Conservation (phyloP, 2,888 invertebrate species). For the Napeogenes sylphis region DNA sequence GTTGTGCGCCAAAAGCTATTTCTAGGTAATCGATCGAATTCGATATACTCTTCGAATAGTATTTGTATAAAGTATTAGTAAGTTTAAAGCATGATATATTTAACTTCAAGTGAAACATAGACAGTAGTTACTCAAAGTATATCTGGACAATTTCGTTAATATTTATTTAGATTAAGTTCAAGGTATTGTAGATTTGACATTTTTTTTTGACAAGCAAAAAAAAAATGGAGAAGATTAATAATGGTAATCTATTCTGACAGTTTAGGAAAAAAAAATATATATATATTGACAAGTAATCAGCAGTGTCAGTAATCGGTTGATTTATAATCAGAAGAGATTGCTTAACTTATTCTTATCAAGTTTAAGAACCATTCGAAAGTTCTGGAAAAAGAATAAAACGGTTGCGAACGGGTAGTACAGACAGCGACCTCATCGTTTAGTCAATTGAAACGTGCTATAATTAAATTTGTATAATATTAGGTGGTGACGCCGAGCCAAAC, state of each 20-base stretch:
- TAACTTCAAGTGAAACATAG: no score
- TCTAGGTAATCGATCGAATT: conserved; percentile 60
- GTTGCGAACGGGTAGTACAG: conserved; percentile 41
- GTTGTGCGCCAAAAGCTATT: conserved; percentile 59
- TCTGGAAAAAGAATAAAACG: conserved; percentile 48
- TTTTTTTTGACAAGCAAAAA: no score
- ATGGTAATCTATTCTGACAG: no score
- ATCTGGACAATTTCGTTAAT: no score
- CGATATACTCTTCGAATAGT: conserved; percentile 8
- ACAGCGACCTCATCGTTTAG: conserved; percentile 42
- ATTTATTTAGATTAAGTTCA: no score
- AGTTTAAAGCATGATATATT: no score
- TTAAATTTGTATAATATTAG: conserved; percentile 58
- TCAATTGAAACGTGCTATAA: conserved; percentile 54
- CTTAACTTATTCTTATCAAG: conserved; percentile 66
- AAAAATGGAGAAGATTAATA: no score
- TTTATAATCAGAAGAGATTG: conserved; percentile 64
- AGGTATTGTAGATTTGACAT: no score
- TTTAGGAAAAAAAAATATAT: conserved; percentile 43
- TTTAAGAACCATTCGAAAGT: conserved; percentile 51
- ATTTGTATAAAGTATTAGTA: no score
- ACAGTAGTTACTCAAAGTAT: no score
- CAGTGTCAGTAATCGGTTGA: conserved; percentile 58
- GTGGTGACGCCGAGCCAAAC: conserved; percentile 39
- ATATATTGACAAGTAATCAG: conserved; percentile 59